Evolutionary conservation across 1,140 invertebrate genomes (phyloP), one percentile per base, ranked within the genome.

Genomic region (Myzus persicae): DNA sequence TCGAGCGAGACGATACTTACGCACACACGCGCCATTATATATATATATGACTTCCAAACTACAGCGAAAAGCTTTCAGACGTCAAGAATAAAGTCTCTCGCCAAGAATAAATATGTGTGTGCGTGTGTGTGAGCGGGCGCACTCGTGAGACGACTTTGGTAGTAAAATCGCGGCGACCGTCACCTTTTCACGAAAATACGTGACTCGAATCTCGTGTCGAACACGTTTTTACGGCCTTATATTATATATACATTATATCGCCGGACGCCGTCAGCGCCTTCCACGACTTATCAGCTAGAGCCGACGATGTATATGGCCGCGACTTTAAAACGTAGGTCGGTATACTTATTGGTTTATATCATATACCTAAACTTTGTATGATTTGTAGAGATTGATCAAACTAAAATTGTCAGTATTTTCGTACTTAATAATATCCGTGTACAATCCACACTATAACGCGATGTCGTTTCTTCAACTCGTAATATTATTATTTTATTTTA

Each of bases 11-110:
- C 5, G 9, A 40, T 42, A 31, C 24, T 40, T 24, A 46, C 40
- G 42, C 84, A 46, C 31, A 18, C 42, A 22, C 31, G 5, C 5
- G n/a, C 31, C 31, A 36, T 85, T 9, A 54, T 44, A 90, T 18
- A 51, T 88, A 20, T 40, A 51, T 24, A 89, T n/a, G 18, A 40
- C 36, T 40, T 31, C 20, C 31, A 31, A 48, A n/a, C 44, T 90
- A 90, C 88, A 90, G 18, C 51, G 38, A 90, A 90, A 90, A 90
- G 88, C 88, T 90, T 90, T 90, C 88, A 90, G 36, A 31, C 36
- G 51, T 59, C 51, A 59, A 90, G 36, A 59, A 59, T 90, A 54
- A 90, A 59, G 36, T 54, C 48, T 59, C 36, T 14, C 2, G 8
- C 51, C 22, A 40, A 90, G 48, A 90, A 90, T 90, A 90, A 20